Evolutionary conservation across 2,888 invertebrate genomes (phyloP), one percentile per base, ranked within the genome.

Genomic region (Craniophora ligustri): DNA sequence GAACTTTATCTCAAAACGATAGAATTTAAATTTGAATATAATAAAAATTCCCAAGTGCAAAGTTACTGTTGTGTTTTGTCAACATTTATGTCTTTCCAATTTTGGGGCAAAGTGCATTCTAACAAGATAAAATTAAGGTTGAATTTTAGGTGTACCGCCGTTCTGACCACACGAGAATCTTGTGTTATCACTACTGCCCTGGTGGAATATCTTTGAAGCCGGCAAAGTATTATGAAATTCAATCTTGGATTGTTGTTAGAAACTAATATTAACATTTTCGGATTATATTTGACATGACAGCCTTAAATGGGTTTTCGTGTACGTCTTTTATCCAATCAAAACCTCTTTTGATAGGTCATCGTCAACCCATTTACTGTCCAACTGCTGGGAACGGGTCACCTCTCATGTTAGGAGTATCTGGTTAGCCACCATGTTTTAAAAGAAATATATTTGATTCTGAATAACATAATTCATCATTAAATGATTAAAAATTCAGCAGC

Each of bases 201-300:
- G 40, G 45, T 67, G 41, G 19, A 44, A 57, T 54, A 57, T 62
- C 57, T 65, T 51, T 47, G 53, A 68, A 53, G 51, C 42, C 31
- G 13, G 39, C 35, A 51, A 67, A 68, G 49, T 61, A 55, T 68
- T 65, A 54, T 48, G 60, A 64, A 64, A 60, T 67, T 48, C 28
- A 54, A 67, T 60, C 47, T 38, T 4, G 31, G 26, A 54, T 49
- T 60, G 30, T 62, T 55, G 26, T 61, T 48, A 34, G 42, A 11
- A 31, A 28, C 21, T 46, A 49, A 44, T 42, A 34, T 36, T 19
- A 14, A 39, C 31, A 14, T 30, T 39, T 34, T 14, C 18, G 7
- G 38, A 40, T 38, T 26, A 42, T 26, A 42, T 26, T 11, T 42
- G 38, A 14, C 15, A 0, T 0, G 14, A 10, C 10, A 18, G 13